Evolutionary conservation across 2,797 vertebrate genomes (phyloP).

Genomic region (Phrynocephalus vlangalii): DNA sequence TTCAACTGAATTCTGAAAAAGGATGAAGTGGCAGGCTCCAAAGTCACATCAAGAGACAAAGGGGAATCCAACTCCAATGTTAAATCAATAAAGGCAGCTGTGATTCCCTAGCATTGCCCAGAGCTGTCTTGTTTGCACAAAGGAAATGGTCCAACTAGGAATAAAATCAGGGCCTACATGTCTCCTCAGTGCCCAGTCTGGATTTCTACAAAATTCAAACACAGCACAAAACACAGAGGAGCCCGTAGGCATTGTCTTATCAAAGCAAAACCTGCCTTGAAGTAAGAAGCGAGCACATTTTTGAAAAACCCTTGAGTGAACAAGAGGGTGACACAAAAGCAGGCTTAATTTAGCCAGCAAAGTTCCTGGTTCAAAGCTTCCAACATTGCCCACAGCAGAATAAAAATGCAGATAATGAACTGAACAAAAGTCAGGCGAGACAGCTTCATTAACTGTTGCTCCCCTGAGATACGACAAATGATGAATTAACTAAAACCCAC

Average conservation of each 20-base stretch:
- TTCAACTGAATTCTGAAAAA: conserved; percentile 19
- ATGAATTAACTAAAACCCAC: neutral
- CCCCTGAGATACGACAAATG: neutral
- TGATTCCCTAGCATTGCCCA: conserved; percentile 30
- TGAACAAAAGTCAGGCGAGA: neutral
- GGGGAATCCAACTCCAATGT: conserved; percentile 21
- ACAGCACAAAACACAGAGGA: neutral
- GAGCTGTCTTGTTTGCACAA: conserved; percentile 18
- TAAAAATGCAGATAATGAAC: conserved; percentile 8
- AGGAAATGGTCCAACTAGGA: conserved; percentile 26
- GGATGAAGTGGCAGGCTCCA: conserved; percentile 25
- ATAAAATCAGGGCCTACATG: conserved; percentile 11
- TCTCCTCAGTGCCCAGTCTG: neutral
- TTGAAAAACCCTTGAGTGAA: neutral
- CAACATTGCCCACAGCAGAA: conserved; percentile 8
- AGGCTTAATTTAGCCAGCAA: conserved; percentile 14
- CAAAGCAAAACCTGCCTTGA: conserved; percentile 21
- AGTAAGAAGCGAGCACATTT: neutral
- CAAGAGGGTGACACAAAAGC: neutral
- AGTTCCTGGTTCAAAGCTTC: conserved; percentile 15
- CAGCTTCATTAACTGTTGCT: conserved; percentile 22
- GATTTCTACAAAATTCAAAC: conserved; percentile 8
- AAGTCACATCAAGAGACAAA: conserved; percentile 17
- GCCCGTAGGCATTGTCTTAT: neutral
- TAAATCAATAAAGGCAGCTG: conserved; percentile 33